Evolutionary conservation across 2,888 invertebrate species (phyloP).

Genomic region (Diplazon laetatorius): DNA sequence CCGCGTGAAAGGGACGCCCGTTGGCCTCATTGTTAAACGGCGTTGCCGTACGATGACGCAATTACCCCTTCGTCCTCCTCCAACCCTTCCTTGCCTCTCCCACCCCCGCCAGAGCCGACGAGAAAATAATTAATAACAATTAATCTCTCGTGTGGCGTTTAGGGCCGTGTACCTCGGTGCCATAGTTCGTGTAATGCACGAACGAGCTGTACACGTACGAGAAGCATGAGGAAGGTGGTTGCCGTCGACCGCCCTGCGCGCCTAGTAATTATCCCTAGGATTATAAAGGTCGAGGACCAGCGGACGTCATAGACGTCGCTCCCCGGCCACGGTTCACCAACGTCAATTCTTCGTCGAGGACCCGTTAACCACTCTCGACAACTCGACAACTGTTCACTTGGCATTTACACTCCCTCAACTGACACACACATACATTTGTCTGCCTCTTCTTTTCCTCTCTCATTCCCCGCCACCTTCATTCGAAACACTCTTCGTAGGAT

Average conservation of each 20-base stretch:
- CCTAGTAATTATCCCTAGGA: conserved; percentile 81
- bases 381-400: conserved; percentile 80
- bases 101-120: no score
- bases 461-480: no score
- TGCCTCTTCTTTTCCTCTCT: no score
- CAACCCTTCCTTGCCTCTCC: no score
- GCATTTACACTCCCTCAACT: conserved; percentile 76
- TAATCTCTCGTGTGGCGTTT: conserved; percentile 81
- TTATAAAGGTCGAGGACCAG: conserved; percentile 82
- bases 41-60: conserved; percentile 77
- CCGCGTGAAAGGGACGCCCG: conserved; percentile 75
- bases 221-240: background rate
- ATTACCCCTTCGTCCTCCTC: conserved; percentile 70
- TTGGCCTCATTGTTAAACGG: conserved; percentile 79
- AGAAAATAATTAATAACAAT: conserved; percentile 83
- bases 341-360: conserved; percentile 72
- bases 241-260: conserved; percentile 68
- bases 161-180: conserved; percentile 46
- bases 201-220: conserved; percentile 29
- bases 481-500: conserved; percentile 44
- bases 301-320: conserved; percentile 71
- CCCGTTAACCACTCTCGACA: conserved; percentile 81
- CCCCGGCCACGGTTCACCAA: conserved; percentile 57
- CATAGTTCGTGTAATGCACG: conserved; percentile 37
- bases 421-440: no score